A percentile compares a stretch with the other conserved stretches of the same genome.
Evolutionary conservation across 2,113 vertebrate species (phyloP).

Genomic region (Crocuta crocuta): DNA sequence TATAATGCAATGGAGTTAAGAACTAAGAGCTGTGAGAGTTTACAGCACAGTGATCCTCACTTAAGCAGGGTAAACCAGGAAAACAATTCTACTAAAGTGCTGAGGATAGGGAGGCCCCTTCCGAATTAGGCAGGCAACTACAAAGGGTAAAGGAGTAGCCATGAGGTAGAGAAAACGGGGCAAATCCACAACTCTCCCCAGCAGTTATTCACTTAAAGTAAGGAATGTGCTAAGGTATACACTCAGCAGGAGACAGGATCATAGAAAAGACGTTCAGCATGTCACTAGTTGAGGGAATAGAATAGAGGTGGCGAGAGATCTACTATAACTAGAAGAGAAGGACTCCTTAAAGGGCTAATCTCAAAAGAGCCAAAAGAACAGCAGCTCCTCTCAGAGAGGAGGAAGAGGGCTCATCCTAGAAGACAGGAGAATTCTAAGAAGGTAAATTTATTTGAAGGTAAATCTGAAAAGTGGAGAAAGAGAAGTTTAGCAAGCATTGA

Average conservation of each 20-base stretch:
- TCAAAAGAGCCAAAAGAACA: neutral
- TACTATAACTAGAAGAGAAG: neutral
- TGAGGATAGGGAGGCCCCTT: rapidly evolving
- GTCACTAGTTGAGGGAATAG: neutral
- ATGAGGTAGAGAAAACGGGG: neutral
- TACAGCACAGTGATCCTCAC: neutral
- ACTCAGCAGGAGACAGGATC: neutral
- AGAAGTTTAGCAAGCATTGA: neutral
- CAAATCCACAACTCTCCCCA: neutral
- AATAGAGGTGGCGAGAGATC: neutral
- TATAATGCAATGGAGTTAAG: neutral
- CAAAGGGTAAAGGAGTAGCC: neutral
- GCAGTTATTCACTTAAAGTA: neutral
- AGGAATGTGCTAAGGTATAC: neutral
- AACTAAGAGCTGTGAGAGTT: neutral
- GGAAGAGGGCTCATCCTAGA: neutral
- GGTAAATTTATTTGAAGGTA: neutral
- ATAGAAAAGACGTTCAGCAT: neutral
- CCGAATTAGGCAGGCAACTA: neutral
- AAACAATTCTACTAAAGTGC: neutral
- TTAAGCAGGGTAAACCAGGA: neutral
- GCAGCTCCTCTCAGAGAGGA: neutral
- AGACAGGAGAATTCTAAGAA: neutral
- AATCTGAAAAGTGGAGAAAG: neutral
- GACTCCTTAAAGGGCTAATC: neutral